Base-by-base conservation (phyloP, 1,140 invertebrate species). In the Paracyclopina nana region DNA sequence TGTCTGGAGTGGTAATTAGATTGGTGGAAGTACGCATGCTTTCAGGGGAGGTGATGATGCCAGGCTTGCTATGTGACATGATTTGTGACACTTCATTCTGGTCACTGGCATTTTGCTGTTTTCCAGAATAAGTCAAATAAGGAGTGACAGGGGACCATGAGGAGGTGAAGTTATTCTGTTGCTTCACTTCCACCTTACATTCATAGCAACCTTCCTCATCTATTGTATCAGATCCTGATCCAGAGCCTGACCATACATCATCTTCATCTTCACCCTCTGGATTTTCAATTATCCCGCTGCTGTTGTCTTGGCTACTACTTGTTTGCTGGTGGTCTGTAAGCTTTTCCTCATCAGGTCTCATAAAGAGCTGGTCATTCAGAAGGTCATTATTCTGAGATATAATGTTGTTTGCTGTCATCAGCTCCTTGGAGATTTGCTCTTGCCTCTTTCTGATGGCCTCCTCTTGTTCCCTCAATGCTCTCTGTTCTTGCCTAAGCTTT, bases 131-230 rank as follows among this genome's bases (percentile, higher is more conserved):
- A 8, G 31, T 22, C 5, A 52, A 25, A 22, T 52, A 52, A 8
- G 50, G 50, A 18, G 50, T 52, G 38, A 52, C 25, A 28, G n/a
- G 50, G 2, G 50, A 34, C 50, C 50, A 52, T 3, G 50, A 41
- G 2, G 34, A 11, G 30, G 20, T 43, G 6, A 41, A 50, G 6
- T 48, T 28, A 9, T 48, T 28, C 22, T 48, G 25, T 22, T 30
- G 25, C 12, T 45, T 22, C 14, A 14, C 25, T 16, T 22, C 22
- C 2, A 3, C 45, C 5, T 48, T 28, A 4, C 30, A 24, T 9
- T 22, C 27, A 38, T 48, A 24, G 16, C 30, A 24, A 27, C 30
- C 24, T 5, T 48, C 46, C 16, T 48, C 46, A 8, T 48, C 46
- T 27, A 48, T 12, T 1, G 46, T 48, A 48, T 48, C 46, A 14